Evolutionary conservation across 2,797 vertebrate genomes (phyloP).

Genomic region (Pipistrellus kuhlii): DNA sequence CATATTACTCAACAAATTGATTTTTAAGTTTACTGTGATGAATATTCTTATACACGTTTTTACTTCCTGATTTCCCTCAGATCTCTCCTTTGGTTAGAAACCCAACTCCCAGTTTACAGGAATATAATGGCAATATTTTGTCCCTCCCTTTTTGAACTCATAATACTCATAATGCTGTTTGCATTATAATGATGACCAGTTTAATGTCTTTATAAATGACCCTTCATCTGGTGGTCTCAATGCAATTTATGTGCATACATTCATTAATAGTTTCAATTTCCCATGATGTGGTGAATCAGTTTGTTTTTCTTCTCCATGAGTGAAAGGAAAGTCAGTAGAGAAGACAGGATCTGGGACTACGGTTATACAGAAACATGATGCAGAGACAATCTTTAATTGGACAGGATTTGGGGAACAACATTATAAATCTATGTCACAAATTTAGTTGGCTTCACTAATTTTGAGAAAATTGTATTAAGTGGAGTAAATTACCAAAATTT

Average conservation of each 20-base stretch:
- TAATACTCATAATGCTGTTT: conserved; percentile 47
- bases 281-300: not conserved
- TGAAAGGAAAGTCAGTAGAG: not conserved
- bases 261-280: conserved; percentile 37
- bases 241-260: conserved; percentile 45
- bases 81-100: conserved; percentile 21
- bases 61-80: conserved; percentile 9
- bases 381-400: not conserved
- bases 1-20: not conserved
- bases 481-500: not conserved
- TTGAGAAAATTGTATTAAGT: conserved; percentile 6
- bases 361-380: not conserved
- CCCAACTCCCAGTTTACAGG: conserved; percentile 12
- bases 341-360: not conserved
- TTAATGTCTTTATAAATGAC: conserved; percentile 32
- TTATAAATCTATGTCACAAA: not conserved
- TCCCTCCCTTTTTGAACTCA: not conserved
- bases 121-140: conserved; percentile 27
- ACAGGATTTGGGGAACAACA: not conserved
- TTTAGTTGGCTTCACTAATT: conserved; percentile 26
- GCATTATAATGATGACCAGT: conserved; percentile 20
- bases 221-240: not conserved
- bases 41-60: not conserved
- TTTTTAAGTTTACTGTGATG: not conserved
- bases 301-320: not conserved